Evolutionary conservation across 2,113 vertebrate genomes (phyloP).

Genomic region (Crypturellus undulatus): DNA sequence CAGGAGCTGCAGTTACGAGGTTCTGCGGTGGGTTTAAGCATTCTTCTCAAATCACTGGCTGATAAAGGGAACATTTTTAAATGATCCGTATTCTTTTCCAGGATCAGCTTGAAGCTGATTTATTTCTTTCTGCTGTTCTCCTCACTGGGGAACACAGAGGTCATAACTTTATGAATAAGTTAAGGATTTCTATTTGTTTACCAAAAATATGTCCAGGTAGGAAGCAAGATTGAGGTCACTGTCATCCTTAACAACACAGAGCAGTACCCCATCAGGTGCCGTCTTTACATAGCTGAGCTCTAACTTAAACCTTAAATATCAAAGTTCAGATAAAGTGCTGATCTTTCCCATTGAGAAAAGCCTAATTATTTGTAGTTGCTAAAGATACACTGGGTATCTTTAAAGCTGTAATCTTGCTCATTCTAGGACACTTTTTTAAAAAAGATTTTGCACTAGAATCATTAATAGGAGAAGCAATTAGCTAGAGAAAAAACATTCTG

Average conservation of each 20-base stretch:
- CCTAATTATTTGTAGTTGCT: conserved; percentile 19
- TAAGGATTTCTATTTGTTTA: background rate
- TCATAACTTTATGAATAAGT: background rate
- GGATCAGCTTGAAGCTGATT: background rate
- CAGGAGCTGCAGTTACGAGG: background rate
- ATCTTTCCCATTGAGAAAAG: conserved; percentile 31
- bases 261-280: background rate
- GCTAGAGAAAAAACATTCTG: background rate
- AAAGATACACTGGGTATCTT: background rate
- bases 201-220: background rate
- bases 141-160: background rate
- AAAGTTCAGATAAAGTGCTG: conserved; percentile 6
- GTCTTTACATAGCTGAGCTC: conserved; percentile 5
- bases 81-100: background rate
- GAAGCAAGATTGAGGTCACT: background rate
- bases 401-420: background rate
- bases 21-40: background rate
- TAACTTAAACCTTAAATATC: conserved; percentile 55
- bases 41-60: background rate
- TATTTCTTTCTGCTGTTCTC: background rate
- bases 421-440: background rate
- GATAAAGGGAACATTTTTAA: background rate
- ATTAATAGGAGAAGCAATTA: background rate
- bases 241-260: background rate
- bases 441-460: background rate